These are phyloP conservation scores for Beroe forskalii DNA, from an alignment of 37 sponge, comb jelly and placozoan species.

Conservation along the genomic window DNA sequence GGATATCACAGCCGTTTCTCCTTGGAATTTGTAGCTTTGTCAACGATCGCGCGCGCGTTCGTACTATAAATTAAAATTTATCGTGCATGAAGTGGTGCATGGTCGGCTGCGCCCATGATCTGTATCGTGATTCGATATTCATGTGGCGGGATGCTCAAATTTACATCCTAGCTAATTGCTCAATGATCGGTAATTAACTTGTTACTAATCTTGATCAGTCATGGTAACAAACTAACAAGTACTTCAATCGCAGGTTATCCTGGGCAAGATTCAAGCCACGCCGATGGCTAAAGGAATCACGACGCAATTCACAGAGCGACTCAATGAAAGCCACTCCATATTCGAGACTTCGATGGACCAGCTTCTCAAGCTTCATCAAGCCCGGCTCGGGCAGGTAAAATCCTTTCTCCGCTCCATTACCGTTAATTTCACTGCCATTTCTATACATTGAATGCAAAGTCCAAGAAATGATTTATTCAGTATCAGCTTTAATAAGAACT, in stretches of 20 bases:
- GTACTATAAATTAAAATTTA: neutral
- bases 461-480: too few species aligned
- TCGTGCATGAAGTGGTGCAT: too few species aligned
- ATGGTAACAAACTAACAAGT: too few species aligned
- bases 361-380: constrained; percentile 57
- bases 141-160: too few species aligned
- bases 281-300: constrained; percentile 57
- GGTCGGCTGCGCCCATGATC: too few species aligned
- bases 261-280: constrained; percentile 27
- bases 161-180: too few species aligned
- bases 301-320: constrained; percentile 54
- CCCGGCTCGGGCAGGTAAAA: constrained; percentile 30
- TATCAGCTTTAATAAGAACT: too few species aligned
- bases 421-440: neutral
- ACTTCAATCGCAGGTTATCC: too few species aligned
- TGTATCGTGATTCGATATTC: too few species aligned
- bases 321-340: constrained; percentile 47
- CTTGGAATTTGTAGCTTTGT: neutral
- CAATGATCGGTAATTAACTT: too few species aligned
- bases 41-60: neutral
- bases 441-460: too few species aligned
- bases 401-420: neutral
- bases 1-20: neutral
- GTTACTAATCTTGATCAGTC: too few species aligned
- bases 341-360: constrained; percentile 49